Evolutionary conservation across 2,888 invertebrate species (phyloP).

Genomic region (Drosophila mercatorum): DNA sequence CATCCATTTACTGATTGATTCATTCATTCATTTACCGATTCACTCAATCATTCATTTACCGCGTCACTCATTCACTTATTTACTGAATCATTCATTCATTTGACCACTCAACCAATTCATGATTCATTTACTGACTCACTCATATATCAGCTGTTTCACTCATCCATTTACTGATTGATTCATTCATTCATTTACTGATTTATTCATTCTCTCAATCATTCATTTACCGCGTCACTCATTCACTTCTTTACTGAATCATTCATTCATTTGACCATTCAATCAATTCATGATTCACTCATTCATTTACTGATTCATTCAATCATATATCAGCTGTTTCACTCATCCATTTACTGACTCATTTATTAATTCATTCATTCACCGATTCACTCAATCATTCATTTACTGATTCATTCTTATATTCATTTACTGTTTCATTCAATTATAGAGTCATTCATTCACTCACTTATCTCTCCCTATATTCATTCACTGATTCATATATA

Average conservation of each 20-base stretch:
- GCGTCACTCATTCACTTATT: neutral
- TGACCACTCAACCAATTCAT: too few relatives aligned
- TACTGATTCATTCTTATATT: neutral
- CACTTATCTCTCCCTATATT: neutral
- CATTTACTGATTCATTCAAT: neutral
- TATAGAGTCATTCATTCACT: neutral
- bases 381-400: neutral
- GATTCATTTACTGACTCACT: neutral
- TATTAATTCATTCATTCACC: neutral
- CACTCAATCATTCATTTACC: too few relatives aligned
- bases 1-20: neutral
- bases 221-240: neutral
- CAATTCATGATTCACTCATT: neutral
- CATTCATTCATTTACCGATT: neutral
- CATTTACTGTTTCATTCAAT: neutral
- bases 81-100: constrained; percentile 1
- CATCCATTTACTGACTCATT: neutral
- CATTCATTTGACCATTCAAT: neutral
- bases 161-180: neutral
- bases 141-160: too few relatives aligned
- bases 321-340: neutral
- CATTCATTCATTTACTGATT: neutral
- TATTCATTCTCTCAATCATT: neutral
- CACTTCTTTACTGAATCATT: neutral
- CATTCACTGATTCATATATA: neutral